A percentile compares a stretch with the other conserved stretches of the same genome.
phyloP scores from a whole-genome alignment of 2,113 vertebrate genomes.

The Urocolius indicus region DNA sequence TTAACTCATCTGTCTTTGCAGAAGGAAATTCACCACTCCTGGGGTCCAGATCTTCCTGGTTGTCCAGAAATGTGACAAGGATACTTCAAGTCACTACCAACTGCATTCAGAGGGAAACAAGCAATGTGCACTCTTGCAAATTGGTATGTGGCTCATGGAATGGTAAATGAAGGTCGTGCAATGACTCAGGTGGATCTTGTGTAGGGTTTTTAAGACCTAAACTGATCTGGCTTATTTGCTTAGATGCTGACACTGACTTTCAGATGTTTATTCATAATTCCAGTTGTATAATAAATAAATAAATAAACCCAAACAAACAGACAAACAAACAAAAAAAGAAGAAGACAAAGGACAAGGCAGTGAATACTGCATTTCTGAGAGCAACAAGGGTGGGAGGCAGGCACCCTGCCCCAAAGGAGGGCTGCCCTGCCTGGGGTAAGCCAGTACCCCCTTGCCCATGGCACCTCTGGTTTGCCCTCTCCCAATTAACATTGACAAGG shows the following conservation, averaged over 20 bases:
- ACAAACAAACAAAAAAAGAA: rapidly evolving
- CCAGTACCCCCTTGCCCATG: not conserved
- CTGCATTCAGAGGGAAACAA: not conserved
- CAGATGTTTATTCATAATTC: not conserved
- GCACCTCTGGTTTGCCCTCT: not conserved
- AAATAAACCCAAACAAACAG: rapidly evolving
- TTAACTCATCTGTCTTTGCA: constrained; percentile 20
- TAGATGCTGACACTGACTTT: not conserved
- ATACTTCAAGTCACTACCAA: not conserved
- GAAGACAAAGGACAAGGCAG: not conserved
- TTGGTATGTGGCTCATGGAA: not conserved
- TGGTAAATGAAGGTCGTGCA: too few species aligned
- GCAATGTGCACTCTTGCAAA: not conserved
- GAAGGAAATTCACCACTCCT: not conserved
- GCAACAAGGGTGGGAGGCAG: not conserved
- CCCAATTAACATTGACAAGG: not conserved
- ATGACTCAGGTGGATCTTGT: not conserved
- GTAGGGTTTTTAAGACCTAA: not conserved
- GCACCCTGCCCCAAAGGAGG: not conserved
- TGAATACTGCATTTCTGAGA: not conserved
- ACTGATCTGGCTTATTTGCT: not conserved
- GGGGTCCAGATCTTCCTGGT: not conserved
- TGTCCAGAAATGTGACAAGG: not conserved
- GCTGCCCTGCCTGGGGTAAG: not conserved
- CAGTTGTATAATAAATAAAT: not conserved